Evolutionary conservation across 2,113 vertebrate genomes (phyloP).

Genomic region (Amblyornis subalaris): DNA sequence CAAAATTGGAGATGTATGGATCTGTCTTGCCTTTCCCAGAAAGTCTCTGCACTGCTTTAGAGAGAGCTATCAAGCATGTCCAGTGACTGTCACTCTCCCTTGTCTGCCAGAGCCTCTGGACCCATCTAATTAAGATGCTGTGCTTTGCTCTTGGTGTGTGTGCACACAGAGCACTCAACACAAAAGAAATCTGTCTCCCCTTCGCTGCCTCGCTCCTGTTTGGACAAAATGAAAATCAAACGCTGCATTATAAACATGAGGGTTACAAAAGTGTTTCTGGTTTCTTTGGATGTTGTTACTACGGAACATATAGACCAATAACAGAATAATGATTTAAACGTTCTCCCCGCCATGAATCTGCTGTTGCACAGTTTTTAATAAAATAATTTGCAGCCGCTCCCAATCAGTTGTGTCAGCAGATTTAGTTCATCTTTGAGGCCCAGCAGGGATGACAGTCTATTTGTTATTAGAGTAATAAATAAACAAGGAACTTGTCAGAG

Average conservation of each 20-base stretch:
- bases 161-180: constrained; percentile 26
- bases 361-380: constrained; percentile 52
- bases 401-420: constrained; percentile 68
- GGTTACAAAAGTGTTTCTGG: background rate
- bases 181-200: constrained; percentile 45
- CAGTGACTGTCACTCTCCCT: constrained; percentile 28
- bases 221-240: constrained; percentile 52
- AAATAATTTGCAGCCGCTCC: constrained; percentile 62
- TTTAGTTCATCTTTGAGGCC: constrained; percentile 65
- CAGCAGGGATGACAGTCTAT: constrained; percentile 75
- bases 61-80: constrained; percentile 57
- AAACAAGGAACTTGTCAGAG: constrained; percentile 78
- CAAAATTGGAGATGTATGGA: background rate
- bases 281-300: background rate
- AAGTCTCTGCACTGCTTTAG: background rate
- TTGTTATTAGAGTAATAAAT: constrained; percentile 81
- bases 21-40: constrained; percentile 22
- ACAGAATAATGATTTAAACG: constrained; percentile 41
- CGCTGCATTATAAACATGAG: background rate
- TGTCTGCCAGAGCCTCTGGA: constrained; percentile 33
- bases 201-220: constrained; percentile 32
- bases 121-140: constrained; percentile 55
- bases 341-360: constrained; percentile 9
- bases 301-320: background rate
- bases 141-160: constrained; percentile 23